These are phyloP conservation scores for Parazoanthus darwini DNA, from an alignment of 92 coral and sea anemone genomes.

Conservation along the genomic window DNA sequence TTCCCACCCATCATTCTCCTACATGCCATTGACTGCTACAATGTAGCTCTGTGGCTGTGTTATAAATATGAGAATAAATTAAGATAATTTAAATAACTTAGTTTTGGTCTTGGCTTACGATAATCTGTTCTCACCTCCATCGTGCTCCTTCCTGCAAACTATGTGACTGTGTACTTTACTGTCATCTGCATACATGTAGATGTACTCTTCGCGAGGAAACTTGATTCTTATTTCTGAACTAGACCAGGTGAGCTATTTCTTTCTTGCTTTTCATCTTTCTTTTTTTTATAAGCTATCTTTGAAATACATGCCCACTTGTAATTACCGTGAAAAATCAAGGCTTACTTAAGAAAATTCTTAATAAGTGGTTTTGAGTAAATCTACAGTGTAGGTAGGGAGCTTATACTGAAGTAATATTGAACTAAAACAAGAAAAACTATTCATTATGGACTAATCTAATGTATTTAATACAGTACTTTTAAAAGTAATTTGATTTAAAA, in stretches of 20 bases:
- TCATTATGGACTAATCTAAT: no score
- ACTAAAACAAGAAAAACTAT: no score
- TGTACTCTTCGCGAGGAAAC: constrained; percentile 78
- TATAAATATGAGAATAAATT: not conserved
- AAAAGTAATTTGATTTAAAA: no score
- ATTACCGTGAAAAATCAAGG: no score
- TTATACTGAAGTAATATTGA: no score
- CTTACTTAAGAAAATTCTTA: no score
- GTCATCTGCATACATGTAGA: constrained; percentile 52
- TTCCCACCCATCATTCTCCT: not conserved
- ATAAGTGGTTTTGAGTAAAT: no score
- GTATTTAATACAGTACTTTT: no score
- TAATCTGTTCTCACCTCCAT: not conserved
- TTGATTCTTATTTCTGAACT: constrained; percentile 81
- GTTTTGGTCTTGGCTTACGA: not conserved
- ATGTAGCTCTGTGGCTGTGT: not conserved
- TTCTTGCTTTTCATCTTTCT: not conserved
- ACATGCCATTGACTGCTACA: not conserved
- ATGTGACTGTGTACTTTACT: constrained; percentile 15
- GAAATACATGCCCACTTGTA: not conserved
- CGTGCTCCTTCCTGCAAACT: constrained; percentile 20
- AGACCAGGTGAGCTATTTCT: constrained; percentile 77
- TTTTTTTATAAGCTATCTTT: not conserved
- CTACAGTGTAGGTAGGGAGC: no score
- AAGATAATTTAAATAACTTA: no score